Evolutionary conservation across 1,140 invertebrate species (phyloP).

Genomic region (Diplogasteroides magnus): DNA sequence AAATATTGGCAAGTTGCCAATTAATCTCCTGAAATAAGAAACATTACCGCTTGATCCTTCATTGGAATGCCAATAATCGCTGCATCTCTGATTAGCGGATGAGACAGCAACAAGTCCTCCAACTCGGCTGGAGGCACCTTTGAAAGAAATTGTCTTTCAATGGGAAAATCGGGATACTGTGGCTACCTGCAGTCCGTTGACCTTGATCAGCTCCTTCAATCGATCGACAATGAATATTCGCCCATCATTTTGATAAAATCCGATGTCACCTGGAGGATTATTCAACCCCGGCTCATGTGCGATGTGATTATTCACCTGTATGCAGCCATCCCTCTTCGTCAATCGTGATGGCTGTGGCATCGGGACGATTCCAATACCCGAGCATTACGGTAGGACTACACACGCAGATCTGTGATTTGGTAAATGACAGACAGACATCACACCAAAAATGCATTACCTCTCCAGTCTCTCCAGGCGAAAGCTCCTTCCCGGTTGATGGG

Average conservation of each 20-base stretch:
- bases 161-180: not conserved
- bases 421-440: not conserved
- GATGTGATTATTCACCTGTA: constrained; percentile 48
- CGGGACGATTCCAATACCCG: constrained; percentile 3
- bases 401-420: not conserved
- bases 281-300: not conserved
- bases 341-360: constrained; percentile 61
- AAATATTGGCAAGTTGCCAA: not conserved
- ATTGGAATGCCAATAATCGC: not conserved
- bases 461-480: not conserved
- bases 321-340: constrained; percentile 70
- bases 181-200: constrained; percentile 72
- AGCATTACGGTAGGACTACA: not conserved
- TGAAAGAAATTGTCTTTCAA: not conserved
- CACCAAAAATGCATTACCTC: not conserved
- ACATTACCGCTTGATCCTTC: not conserved
- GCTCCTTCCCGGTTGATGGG: not conserved
- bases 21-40: not conserved
- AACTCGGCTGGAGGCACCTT: not conserved
- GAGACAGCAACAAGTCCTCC: not conserved
- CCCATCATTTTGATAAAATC: constrained; percentile 68
- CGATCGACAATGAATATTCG: constrained; percentile 70
- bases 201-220: constrained; percentile 82
- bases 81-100: not conserved
- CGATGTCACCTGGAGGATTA: constrained; percentile 67